Evolutionary conservation across 2,797 vertebrate species (phyloP), one percentile per base, ranked within the genome.

Genomic region (Rhinophrynus dorsalis): DNA sequence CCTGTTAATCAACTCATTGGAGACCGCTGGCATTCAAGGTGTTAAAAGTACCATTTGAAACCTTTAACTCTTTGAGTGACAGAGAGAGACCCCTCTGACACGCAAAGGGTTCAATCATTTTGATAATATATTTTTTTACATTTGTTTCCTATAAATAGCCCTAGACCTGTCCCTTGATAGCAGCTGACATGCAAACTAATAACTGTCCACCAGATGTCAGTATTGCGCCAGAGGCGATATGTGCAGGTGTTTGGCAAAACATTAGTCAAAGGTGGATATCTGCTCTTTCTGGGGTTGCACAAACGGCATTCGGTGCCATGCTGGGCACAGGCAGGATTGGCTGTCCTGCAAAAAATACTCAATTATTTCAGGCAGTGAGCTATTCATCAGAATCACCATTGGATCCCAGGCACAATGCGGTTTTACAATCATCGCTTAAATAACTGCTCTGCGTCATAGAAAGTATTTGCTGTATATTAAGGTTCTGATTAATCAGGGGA

Each of bases 381-480:
- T 56, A 15, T 59, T 71, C 68, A 71, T 71, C 68, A 72, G 51
- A 65, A 24, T 52, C 68, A 2, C 68, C 68, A 64, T 72, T 72
- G 60, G 68, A 72, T 65, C 42, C 52, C 60, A 23, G 50, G 60
- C 23, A 58, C 64, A 64, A 72, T 72, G 52, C 58, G 32, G 6
- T 56, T 64, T 72, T 64, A 57, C 52, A 65, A 72, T 72, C 51
- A 72, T 72, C 57, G 51, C 44, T 50, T 72, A 72, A 72, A 72
- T 72, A 52, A 56, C 44, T 61, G 42, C 24, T 50, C 32, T 40
- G 68, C 57, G 44, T 64, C 59, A 29, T 48, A 17, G 45, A 29
- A 47, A 15, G 51, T n/a, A 20, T 71, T 70, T 57, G 35, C 32
- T 58, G 58, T 50, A 50, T 72, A 33, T 32, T 72, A 72, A 72